phyloP scores from a whole-genome alignment of 2,888 invertebrate genomes.

The Candidula unifasciata region DNA sequence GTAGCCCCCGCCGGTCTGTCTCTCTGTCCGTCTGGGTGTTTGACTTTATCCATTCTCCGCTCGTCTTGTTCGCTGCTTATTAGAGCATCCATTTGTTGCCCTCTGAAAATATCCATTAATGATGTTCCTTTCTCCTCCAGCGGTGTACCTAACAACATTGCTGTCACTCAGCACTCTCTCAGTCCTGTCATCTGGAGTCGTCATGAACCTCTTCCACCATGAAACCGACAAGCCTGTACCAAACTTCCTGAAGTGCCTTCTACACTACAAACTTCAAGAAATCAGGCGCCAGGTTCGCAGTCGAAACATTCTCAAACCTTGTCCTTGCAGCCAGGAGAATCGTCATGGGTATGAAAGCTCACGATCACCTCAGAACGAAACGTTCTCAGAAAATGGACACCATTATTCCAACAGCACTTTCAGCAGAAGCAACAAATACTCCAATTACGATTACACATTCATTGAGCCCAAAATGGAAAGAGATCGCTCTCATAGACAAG shows the following conservation, averaged over 20 bases:
- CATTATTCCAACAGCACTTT: slow-evolving; percentile 30
- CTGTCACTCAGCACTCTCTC: slow-evolving; percentile 63
- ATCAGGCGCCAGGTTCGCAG: slow-evolving; percentile 44
- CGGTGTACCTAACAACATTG: slow-evolving; percentile 63
- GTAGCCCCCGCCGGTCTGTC: neutral
- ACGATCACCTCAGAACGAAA: slow-evolving; percentile 1
- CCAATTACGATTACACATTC: slow-evolving; percentile 10
- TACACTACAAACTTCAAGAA: slow-evolving; percentile 52
- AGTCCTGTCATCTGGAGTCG: slow-evolving; percentile 63
- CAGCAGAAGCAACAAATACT: neutral
- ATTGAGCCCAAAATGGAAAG: neutral
- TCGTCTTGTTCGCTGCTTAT: neutral
- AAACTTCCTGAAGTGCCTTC: slow-evolving; percentile 53
- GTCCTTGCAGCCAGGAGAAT: slow-evolving; percentile 29
- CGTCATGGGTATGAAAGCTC: slow-evolving; percentile 16
- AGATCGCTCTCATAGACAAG: neutral
- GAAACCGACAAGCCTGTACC: slow-evolving; percentile 58
- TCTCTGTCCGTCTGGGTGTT: neutral
- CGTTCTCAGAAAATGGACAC: slow-evolving; percentile 2
- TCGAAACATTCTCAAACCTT: slow-evolving; percentile 36
- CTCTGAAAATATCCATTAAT: neutral
- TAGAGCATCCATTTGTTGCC: neutral
- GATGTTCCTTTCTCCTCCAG: slow-evolving; percentile 50
- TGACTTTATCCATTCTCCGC: neutral
- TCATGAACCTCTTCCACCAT: slow-evolving; percentile 63